Percentiles rank a stretch among this genome's conserved stretches.
These are phyloP conservation scores for Temnothorax nylanderi DNA, from an alignment of 1,140 invertebrate genomes.

Conservation along the genomic window DNA sequence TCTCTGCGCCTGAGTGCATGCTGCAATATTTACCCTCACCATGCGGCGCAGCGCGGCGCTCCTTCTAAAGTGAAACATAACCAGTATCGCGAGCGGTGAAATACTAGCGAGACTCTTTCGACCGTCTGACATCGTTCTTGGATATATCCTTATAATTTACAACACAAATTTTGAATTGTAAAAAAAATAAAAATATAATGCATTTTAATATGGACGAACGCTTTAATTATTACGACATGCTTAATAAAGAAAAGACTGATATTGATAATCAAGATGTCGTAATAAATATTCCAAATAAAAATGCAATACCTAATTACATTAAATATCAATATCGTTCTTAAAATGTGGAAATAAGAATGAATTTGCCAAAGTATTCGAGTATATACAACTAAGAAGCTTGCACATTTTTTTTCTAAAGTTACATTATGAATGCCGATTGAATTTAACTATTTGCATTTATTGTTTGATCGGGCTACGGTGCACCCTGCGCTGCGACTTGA, in stretches of 20 bases:
- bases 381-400: not conserved
- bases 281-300: not conserved
- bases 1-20: conserved; percentile 82
- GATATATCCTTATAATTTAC: conserved; percentile 41
- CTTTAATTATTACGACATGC: not conserved
- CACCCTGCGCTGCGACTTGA: not conserved
- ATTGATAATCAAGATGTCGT: not conserved
- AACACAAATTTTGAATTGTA: not conserved
- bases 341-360: not conserved
- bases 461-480: not conserved
- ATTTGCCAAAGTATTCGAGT: not conserved
- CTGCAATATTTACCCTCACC: conserved; percentile 83
- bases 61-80: conserved; percentile 59
- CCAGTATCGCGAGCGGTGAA: conserved; percentile 56
- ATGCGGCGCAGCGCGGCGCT: conserved; percentile 20
- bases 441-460: not conserved
- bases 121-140: conserved; percentile 50
- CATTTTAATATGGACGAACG: not conserved
- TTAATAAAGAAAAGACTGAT: not conserved
- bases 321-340: not conserved
- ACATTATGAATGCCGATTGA: not conserved
- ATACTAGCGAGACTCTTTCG: conserved; percentile 59
- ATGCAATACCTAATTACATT: not conserved
- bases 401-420: not conserved
- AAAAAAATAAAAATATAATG: not conserved